Base-by-base conservation (phyloP, 2,797 vertebrate species). In the Acanthurus leucopareius region DNA sequence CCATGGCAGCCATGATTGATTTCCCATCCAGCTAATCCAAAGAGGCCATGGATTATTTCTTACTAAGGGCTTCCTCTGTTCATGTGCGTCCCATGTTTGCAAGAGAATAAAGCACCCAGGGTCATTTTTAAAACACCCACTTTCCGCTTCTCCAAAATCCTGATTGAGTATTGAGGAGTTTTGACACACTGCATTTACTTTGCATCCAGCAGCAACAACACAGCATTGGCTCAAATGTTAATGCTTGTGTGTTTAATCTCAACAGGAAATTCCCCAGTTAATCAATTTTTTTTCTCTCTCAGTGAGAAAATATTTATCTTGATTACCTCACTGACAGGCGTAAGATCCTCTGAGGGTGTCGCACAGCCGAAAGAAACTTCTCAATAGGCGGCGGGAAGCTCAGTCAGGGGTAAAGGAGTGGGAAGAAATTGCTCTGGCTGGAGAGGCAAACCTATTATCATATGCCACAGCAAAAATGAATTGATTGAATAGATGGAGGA, bases 401-500 rank as follows among this genome's bases (percentile, higher is more conserved):
- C 82, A 52, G 80, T 60, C 66, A 62, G 62, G 78, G 79, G 66
- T 79, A 73, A 82, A 81, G 70, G 58, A 87, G 88, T 88, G 78
- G 90, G 84, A 83, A 74, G 86, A 77, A 82, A 86, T 72, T 67
- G 78, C 82, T 82, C 58, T 75, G 75, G 86, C 77, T 81, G 42
- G 17, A 73, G 82, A 84, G 62, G 73, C 38, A 78, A 83, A 90
- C 79, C 69, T 82, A 80, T 88, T 75, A 89, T 82, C 79, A 85
- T 77, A 82, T 81, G 79, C 52, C 56, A 69, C 75, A 59, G 73
- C 77, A 73, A 71, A 88, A 83, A 89, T 83, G 79, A 87, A 87
- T 88, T 87, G 86, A 90, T 77, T 84, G 80, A 86, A 83, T 78
- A 88, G 76, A 77, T 71, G 80, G 67, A 86, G 85, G 86, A 89